These are phyloP conservation scores for Corvus cornix DNA, from an alignment of 2,113 vertebrate genomes.

Conservation along the genomic window DNA sequence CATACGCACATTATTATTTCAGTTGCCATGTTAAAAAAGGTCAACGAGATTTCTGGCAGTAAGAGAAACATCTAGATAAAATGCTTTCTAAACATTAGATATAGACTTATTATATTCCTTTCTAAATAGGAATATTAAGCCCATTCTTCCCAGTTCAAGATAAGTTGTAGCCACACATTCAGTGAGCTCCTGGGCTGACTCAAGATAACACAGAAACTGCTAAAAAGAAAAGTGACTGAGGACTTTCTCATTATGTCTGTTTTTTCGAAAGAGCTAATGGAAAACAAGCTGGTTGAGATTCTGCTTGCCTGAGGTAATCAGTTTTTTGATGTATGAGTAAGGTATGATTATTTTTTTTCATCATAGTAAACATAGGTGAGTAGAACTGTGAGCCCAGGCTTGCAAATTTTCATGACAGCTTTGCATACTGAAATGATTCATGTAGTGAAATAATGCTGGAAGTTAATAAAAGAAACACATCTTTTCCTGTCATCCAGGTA, in stretches of 20 bases:
- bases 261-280: background rate
- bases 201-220: background rate
- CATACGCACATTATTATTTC: background rate
- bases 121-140: background rate
- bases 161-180: background rate
- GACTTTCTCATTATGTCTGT: background rate
- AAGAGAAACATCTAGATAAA: background rate
- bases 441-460: slow-evolving; percentile 18
- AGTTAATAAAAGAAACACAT: background rate
- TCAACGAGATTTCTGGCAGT: background rate
- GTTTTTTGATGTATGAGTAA: background rate
- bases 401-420: slow-evolving; percentile 41
- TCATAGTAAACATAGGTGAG: background rate
- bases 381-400: slow-evolving; percentile 24
- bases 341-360: background rate
- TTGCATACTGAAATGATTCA: slow-evolving; percentile 38
- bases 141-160: background rate
- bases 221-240: background rate
- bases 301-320: background rate
- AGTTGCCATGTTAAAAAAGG: background rate
- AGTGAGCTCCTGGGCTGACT: background rate
- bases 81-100: background rate
- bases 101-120: background rate
- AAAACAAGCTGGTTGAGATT: slow-evolving; percentile 1
- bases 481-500: background rate